Base-by-base conservation (phyloP, 2,797 vertebrate species). In the Dendrocincla tyrannina region DNA sequence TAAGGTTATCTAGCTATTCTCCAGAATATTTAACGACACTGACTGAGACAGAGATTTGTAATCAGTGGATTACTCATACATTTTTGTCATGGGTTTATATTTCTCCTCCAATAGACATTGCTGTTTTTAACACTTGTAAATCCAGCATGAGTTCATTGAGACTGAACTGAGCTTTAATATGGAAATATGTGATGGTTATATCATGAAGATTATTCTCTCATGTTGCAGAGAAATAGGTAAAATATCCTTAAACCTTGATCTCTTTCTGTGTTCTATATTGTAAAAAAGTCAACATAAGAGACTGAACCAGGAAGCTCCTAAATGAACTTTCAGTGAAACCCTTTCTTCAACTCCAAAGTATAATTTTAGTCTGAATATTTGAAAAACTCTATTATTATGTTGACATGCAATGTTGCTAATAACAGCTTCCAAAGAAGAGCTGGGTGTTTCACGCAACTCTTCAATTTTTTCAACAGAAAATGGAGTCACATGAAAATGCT, bases 401-500 rank as follows among this genome's bases (percentile, higher is more conserved):
- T 92, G 60, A 20, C 66, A 41, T 75, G 62, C 14, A 28, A 42
- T 84, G 37, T 63, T 95, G n/a, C 27, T 96, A 91, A 76, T 83
- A 88, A 66, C 56, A 70, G 62, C 62, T 93, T 91, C 60, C 37
- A 55, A 78, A 82, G 60, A 77, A 77, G 63, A 93, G 17, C n/a
- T 74, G 63, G 16, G 30, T 9, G 2, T 92, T 95, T 86, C 87
- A 89, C 76, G 37, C 56, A 93, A 73, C 27, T 92, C 75, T 89
- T 37, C 59, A 55, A 4, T 9, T 86, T 92, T 90, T 91, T 32
- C 47, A 85, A 58, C 46, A 83, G 69, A 88, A 91, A 95, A 91
- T 64, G 13, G 28, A 91, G 67, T 93, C 14, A 67, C n/a, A 37
- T 80, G 58, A 69, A 95, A 96, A 95, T 33, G 56, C 49, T 92